Percentiles rank a stretch among this genome's conserved stretches.
Conservation (phyloP, 2,888 invertebrate genomes). For the Drosophila merina region DNA sequence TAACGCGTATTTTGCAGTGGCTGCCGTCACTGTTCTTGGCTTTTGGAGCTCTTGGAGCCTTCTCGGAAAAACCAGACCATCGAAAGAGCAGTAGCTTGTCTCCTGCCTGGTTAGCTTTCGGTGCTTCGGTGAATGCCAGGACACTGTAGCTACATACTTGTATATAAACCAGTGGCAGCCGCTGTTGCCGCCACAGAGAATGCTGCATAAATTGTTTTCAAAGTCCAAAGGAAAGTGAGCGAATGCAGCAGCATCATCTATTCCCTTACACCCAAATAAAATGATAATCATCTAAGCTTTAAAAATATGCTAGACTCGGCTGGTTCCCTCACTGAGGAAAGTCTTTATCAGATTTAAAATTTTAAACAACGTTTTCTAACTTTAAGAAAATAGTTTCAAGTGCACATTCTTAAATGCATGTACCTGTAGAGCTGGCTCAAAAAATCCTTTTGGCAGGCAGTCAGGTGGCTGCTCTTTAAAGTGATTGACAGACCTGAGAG, state of each 20-base stretch:
- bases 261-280: neutral
- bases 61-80: constrained; percentile 21
- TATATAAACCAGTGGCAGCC: neutral
- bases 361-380: no score
- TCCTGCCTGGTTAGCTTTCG: constrained; percentile 14
- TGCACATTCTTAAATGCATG: neutral
- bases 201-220: constrained; percentile 73
- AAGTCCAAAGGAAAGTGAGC: constrained; percentile 58
- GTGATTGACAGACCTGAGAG: constrained; percentile 37
- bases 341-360: no score
- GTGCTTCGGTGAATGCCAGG: constrained; percentile 23
- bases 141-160: constrained; percentile 7
- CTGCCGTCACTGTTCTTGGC: constrained; percentile 19
- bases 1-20: constrained; percentile 75
- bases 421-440: constrained; percentile 40
- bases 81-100: constrained; percentile 10
- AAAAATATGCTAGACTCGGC: neutral
- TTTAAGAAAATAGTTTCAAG: neutral
- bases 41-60: constrained; percentile 8
- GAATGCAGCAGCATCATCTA: constrained; percentile 58
- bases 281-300: neutral
- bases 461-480: constrained; percentile 24
- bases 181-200: constrained; percentile 46
- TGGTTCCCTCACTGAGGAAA: no score
- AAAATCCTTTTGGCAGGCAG: constrained; percentile 29